phyloP scores from a whole-genome alignment of 2,888 invertebrate species.

The Polymixis lichenea region DNA sequence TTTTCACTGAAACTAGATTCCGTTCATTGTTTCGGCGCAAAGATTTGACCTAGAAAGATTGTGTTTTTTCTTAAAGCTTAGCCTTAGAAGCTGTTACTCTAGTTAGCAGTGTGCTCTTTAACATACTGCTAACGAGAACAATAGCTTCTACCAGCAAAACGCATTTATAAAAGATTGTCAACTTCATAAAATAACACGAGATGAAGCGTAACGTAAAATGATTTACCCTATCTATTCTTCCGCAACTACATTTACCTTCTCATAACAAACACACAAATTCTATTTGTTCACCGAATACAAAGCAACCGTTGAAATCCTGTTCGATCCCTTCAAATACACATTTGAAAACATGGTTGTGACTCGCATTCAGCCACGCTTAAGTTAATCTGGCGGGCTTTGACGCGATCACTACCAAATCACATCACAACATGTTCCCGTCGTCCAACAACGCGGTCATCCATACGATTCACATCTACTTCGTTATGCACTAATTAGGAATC shows the following conservation, averaged over 20 bases:
- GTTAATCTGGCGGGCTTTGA: constrained; percentile 75
- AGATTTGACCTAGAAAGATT: not conserved
- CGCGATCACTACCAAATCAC: constrained; percentile 73
- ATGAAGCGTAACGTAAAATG: constrained; percentile 11
- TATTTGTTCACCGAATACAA: constrained; percentile 62
- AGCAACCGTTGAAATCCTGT: constrained; percentile 68
- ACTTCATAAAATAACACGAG: not conserved
- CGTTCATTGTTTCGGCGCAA: not conserved
- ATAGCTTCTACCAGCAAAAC: not conserved
- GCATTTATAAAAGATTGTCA: not conserved
- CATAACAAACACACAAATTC: constrained; percentile 52
- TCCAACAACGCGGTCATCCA: constrained; percentile 14
- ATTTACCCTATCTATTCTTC: constrained; percentile 32
- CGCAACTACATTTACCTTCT: constrained; percentile 27
- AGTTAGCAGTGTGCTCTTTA: too few relatives aligned
- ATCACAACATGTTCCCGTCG: constrained; percentile 69
- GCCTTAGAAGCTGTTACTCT: too few relatives aligned
- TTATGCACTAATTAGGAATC: constrained; percentile 37
- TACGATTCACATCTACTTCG: constrained; percentile 15
- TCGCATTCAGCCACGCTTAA: constrained; percentile 70
- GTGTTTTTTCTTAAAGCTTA: not conserved
- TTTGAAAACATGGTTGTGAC: constrained; percentile 73
- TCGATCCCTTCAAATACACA: constrained; percentile 70
- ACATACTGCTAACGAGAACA: not conserved
- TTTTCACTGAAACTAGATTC: constrained; percentile 2